Percentiles rank a stretch among this genome's conserved stretches.
Conservation (phyloP, 2,888 invertebrate genomes). For the Agriopis leucophaearia region DNA sequence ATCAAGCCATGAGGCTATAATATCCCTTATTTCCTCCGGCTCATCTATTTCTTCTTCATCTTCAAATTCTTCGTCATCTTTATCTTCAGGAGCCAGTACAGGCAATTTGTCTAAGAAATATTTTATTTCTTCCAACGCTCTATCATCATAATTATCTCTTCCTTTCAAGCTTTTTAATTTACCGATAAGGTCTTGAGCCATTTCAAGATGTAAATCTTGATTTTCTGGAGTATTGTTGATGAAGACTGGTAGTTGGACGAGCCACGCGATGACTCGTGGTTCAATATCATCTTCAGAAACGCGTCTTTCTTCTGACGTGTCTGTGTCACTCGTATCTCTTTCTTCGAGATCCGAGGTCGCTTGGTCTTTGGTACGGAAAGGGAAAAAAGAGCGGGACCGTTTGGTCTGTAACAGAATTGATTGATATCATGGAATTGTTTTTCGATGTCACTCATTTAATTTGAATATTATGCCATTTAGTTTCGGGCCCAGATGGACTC, state of each 20-base stretch:
- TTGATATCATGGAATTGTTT: neutral
- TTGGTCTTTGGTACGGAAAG: neutral
- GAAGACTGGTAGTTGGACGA: neutral
- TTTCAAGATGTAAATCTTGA: neutral
- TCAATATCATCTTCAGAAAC: slow-evolving; percentile 2
- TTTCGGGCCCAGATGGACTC: too few species aligned
- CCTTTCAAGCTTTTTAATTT: neutral
- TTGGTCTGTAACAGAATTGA: slow-evolving; percentile 8
- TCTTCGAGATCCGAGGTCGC: neutral
- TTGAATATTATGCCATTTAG: too few species aligned
- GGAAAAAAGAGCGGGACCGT: neutral
- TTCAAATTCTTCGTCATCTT: neutral
- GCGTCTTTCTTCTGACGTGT: neutral
- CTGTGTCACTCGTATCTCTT: neutral
- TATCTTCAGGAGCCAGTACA: neutral
- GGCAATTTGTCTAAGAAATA: neutral
- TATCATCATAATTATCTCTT: neutral
- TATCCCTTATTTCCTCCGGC: neutral
- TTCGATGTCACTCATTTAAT: too few species aligned
- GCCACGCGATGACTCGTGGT: neutral
- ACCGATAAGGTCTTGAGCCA: neutral
- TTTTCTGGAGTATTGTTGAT: slow-evolving; percentile 4
- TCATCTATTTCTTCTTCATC: neutral
- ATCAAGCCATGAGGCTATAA: neutral
- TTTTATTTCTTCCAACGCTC: slow-evolving; percentile 2